Base-by-base conservation (phyloP, 2,797 vertebrate genomes). In the Moxostoma hubbsi region DNA sequence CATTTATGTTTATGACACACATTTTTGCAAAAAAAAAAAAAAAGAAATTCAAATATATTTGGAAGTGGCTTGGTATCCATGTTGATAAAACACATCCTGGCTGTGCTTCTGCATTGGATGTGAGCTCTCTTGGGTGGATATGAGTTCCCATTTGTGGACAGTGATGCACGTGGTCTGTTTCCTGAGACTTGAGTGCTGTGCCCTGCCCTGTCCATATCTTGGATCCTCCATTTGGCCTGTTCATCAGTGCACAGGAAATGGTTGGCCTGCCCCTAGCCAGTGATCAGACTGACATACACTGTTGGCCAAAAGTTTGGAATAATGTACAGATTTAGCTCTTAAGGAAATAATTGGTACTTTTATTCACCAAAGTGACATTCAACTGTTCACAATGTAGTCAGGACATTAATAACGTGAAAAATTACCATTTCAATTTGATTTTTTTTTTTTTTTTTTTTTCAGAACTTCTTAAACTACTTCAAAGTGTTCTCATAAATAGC, bases 261-360 rank as follows among this genome's bases (percentile, higher is more conserved):
- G 9, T n/a, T 74, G 79, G 75, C 61, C n/a, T 50, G 18, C 59
- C 43, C 51, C 9, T 50, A 61, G 61, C 24, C 53, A 66, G 57
- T 51, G 70, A 64, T 61, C 71, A 90, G 83, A 13, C 71, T 49
- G 72, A 61, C 54, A 36, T 36, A 36, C 36, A 36, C 36, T 36
- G 36, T 4, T 5, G 0, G 36, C 36, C 36, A 36, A 36, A 36
- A 36, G 36, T 36, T 36, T 36, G 36, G 36, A 36, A 36, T 36
- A 36, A 36, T 36, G 4, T 36, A 36, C 36, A 36, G 36, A 36
- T 36, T 36, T 36, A 4, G 36, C 36, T 36, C 36, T 36, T 36
- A 36, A 36, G 36, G 36, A 36, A 36, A 36, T 3, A 36, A 36
- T 36, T 36, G 36, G 36, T 36, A 36, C 36, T 36, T 36, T 36